Evolutionary conservation across 2,888 invertebrate species (phyloP).

Genomic region (Linyphia triangularis): DNA sequence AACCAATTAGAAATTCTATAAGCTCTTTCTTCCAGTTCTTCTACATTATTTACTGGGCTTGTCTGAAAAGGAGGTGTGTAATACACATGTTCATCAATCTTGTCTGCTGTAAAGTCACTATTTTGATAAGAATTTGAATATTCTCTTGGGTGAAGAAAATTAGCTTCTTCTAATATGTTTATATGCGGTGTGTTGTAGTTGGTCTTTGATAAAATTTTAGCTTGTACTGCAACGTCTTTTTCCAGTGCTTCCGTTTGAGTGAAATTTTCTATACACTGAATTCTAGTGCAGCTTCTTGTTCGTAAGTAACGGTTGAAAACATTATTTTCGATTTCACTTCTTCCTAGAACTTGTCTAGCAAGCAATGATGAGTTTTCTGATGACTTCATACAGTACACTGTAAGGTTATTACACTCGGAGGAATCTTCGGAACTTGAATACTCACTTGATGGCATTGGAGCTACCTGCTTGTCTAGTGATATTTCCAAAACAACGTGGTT

Average conservation of each 20-base stretch:
- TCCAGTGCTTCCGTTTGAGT: not conserved
- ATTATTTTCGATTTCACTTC: not conserved
- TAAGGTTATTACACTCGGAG: not conserved
- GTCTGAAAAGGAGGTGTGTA: too few relatives aligned
- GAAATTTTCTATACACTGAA: not conserved
- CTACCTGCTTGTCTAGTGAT: not conserved
- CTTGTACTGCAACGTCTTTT: not conserved
- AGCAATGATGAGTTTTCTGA: not conserved
- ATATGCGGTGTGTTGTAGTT: not conserved
- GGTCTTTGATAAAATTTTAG: not conserved
- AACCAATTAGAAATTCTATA: not conserved
- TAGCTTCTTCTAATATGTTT: not conserved
- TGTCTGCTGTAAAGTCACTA: not conserved
- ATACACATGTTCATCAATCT: not conserved
- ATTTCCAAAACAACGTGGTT: not conserved
- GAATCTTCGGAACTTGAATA: not conserved
- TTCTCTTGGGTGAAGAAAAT: not conserved
- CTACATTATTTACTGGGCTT: not conserved
- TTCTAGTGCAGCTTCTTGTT: not conserved
- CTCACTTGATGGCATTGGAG: not conserved
- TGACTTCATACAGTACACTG: not conserved
- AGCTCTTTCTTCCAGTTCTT: not conserved
- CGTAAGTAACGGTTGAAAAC: too few relatives aligned
- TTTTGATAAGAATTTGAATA: not conserved
- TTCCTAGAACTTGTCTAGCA: not conserved